Base-by-base conservation (phyloP, 2,113 vertebrate species). In the Callithrix jacchus region DNA sequence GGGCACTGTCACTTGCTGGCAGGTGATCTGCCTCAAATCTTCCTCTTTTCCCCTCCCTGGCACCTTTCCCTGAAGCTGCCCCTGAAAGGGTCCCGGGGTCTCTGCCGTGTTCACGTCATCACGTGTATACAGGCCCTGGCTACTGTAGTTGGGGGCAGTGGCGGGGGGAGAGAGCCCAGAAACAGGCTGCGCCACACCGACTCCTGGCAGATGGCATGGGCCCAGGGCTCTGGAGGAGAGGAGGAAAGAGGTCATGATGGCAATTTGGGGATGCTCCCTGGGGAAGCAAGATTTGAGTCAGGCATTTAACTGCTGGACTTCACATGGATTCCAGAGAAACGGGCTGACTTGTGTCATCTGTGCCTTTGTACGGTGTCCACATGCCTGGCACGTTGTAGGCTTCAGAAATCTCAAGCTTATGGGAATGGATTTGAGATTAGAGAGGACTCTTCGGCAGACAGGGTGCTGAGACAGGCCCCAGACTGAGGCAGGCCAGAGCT, bases 121-220 rank as follows among this genome's bases (percentile, higher is more conserved):
- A 64, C 0, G 0, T 45, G 42, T 6, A 18, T 10, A 2, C 35
- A 7, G 32, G 54, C 68, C 54, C 64, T 16, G 79, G 21, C 21
- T 12, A 8, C 42, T 0, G 1, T 12, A 20, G 64, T 45, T 14
- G 25, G 4, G 79, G 25, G 52, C 9, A 6, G 47, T 2, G 0
- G 8, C n/a, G 23, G 79, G 20, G 81, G 52, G 54, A 23, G 73
- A 40, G 73, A 35, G 37, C 32, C 25, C 2, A 11, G 37, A 64
- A 32, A 40, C 1, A 3, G 54, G n/a, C 82, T 6, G 76, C 70
- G n/a, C 45, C 21, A 3, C 12, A 2, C 1, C 3, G 54, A 52
- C 1, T 35, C 35, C 0, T 8, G 0, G 32, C 49, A 54, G 64
- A 8, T 17, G 1, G 8, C 5, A 23, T 3, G 52, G 12, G 18